Percentiles rank a stretch among this genome's conserved stretches.
Conservation (phyloP, 2,888 invertebrate genomes). For the Eupithecia centaureata region DNA sequence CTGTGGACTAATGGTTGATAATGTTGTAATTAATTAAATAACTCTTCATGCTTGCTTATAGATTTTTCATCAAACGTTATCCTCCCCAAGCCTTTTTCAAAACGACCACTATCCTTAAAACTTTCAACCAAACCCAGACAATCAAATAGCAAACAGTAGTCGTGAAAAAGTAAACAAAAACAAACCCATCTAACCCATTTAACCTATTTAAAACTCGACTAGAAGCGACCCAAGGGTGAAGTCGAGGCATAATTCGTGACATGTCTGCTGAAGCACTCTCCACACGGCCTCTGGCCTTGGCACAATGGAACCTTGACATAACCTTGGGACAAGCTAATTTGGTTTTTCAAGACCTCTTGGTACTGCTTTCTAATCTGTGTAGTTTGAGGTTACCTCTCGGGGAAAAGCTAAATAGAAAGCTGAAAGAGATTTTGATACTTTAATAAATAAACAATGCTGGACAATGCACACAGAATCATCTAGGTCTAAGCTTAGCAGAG, state of each 20-base stretch:
- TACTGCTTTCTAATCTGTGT: slow-evolving; percentile 9
- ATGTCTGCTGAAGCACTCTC: slow-evolving; percentile 53
- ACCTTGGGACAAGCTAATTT: slow-evolving; percentile 47
- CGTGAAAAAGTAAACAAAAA: slow-evolving; percentile 11
- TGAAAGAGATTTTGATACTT: background rate
- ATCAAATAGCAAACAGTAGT: background rate
- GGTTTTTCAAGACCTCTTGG: slow-evolving; percentile 26
- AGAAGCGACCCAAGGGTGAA: slow-evolving; percentile 48
- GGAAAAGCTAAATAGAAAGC: background rate
- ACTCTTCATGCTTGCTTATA: too few relatives aligned
- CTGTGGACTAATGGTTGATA: too few relatives aligned
- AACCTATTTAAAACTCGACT: slow-evolving; percentile 44
- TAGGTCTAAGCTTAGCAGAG: too few relatives aligned
- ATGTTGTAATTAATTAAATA: too few relatives aligned
- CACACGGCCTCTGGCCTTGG: slow-evolving; percentile 51
- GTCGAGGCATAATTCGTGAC: slow-evolving; percentile 49
- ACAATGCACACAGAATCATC: too few relatives aligned
- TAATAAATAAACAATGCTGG: too few relatives aligned
- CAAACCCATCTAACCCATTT: slow-evolving; percentile 45
- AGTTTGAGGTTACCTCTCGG: background rate
- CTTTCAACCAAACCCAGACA: background rate
- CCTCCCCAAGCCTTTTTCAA: background rate
- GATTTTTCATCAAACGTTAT: background rate
- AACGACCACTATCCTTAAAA: background rate
- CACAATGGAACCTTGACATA: slow-evolving; percentile 57